Base-by-base conservation (phyloP, 2,797 vertebrate species). In the Crocidura indochinensis region DNA sequence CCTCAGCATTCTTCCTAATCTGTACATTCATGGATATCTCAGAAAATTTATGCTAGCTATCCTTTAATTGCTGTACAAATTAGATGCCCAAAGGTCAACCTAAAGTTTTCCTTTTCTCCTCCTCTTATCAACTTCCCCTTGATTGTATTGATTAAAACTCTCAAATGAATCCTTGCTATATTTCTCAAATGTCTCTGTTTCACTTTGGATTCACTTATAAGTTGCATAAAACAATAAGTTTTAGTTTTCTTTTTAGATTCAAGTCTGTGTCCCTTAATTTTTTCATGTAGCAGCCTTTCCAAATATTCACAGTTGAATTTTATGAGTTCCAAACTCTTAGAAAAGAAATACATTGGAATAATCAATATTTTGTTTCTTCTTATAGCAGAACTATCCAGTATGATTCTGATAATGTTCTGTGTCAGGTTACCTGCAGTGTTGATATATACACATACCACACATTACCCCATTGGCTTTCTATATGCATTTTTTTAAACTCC, bases 391-490 rank as follows among this genome's bases (percentile, higher is more conserved):
- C 14, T 0, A 15, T 15, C 22, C 22, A 17, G 2, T 9, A 8
- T 27, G 31, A 26, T 27, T 9, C 60, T 31, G 6, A 17, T 10
- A 8, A n/a, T 10, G 27, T 51, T 10, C 0, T 19, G 1, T 31
- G 44, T 38, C 47, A 10, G 2, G 17, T 8, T 27, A 38, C 24
- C 1, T 29, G 7, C n/a, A 38, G 22, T n/a, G n/a, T n/a, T n/a
- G n/a, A 46, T 7, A 12, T 10, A 31, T 46, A 75, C 31, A 6
- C 10, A n/a, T n/a, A n/a, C 3, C 0, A 12, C 1, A 0, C 51
- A 2, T 8, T 60, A 1, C 31, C 44, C 15, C 6, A 15, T 10
- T 12, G 20, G 19, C 24, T 44, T 10, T 1, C 19, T 46, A 51
- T 53, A 7, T 17, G 49, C 49, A 51, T 51, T 56, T 56, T 22